These are phyloP conservation scores for Upupa epops DNA, from an alignment of 2,113 vertebrate genomes.

Conservation along the genomic window DNA sequence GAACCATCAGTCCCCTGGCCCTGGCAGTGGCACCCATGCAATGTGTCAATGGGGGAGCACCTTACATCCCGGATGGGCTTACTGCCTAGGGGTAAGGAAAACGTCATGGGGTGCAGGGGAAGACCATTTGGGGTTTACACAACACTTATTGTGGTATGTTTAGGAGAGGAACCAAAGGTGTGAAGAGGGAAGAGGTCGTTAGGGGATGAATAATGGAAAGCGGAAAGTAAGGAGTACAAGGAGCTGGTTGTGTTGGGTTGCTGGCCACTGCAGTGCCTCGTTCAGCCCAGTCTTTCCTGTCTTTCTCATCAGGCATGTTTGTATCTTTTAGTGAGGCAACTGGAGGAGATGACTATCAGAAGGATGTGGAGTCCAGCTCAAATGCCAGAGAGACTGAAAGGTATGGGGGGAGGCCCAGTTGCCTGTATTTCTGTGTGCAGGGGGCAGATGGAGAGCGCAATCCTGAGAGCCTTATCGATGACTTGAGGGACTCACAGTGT, in stretches of 20 bases:
- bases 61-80: too few species aligned
- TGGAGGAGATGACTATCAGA: fast-evolving
- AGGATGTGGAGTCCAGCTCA: neutral
- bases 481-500: neutral
- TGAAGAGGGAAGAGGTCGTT: neutral
- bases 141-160: neutral
- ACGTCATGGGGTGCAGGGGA: neutral
- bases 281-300: neutral
- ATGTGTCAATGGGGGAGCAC: neutral
- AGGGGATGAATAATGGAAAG: neutral
- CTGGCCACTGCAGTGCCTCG: neutral
- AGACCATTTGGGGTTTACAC: neutral
- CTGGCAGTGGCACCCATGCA: neutral
- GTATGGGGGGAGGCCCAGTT: neutral
- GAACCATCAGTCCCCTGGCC: neutral
- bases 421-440: neutral
- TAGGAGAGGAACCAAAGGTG: neutral
- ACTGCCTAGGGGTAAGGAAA: neutral
- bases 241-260: neutral
- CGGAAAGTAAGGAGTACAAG: neutral
- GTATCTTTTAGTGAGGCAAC: neutral
- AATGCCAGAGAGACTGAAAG: neutral
- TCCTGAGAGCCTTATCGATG: neutral
- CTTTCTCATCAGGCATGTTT: neutral
- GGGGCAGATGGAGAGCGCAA: neutral